phyloP scores from a whole-genome alignment of 2,888 invertebrate genomes.

The Morinoia aosen region DNA sequence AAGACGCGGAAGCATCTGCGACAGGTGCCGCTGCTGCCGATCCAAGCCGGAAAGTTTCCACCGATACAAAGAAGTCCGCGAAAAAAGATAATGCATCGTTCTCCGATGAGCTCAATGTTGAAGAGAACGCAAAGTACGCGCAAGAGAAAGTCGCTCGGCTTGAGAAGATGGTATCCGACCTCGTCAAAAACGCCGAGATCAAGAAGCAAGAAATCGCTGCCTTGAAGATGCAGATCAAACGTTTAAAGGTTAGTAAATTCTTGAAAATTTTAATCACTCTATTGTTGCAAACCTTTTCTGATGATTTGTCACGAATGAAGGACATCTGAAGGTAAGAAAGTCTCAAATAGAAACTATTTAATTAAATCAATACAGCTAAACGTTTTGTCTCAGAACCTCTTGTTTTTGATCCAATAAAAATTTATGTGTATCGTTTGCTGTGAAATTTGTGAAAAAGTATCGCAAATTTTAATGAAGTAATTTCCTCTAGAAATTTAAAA shows the following conservation, averaged over 20 bases:
- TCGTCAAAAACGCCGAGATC: slow-evolving; percentile 72
- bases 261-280: background rate
- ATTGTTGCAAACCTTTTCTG: background rate
- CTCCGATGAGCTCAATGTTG: slow-evolving; percentile 30
- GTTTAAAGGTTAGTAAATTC: slow-evolving; percentile 69
- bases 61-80: slow-evolving; percentile 33
- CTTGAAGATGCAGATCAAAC: slow-evolving; percentile 72
- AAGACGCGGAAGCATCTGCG: background rate
- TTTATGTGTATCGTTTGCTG: background rate
- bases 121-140: slow-evolving; percentile 44
- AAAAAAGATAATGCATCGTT: slow-evolving; percentile 56
- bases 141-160: slow-evolving; percentile 67
- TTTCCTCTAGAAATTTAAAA: background rate
- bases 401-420: background rate
- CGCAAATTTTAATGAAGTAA: background rate
- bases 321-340: background rate
- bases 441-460: background rate
- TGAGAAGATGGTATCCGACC: slow-evolving; percentile 72
- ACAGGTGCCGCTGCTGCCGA: background rate
- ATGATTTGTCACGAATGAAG: background rate
- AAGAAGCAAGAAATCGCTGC: slow-evolving; percentile 73
- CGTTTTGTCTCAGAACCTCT: background rate
- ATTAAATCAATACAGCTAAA: background rate
- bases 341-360: background rate
- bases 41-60: slow-evolving; percentile 14